Conservation (phyloP, 2,797 vertebrate species). For the Lagodon rhomboides region DNA sequence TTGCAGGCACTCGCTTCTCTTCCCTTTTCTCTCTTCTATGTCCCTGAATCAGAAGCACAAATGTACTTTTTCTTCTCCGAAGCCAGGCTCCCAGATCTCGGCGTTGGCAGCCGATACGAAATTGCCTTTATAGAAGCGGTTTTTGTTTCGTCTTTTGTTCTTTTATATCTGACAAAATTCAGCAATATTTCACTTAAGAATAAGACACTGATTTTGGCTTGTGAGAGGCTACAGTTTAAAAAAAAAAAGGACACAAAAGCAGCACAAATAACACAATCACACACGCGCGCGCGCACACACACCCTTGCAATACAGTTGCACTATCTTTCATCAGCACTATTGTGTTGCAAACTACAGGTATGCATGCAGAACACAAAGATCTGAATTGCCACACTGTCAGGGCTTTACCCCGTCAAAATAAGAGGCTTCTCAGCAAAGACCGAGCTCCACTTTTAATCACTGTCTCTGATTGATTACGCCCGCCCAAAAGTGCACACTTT, state of each 20-base stretch:
- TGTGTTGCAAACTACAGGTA: constrained; percentile 75
- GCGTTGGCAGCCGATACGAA: constrained; percentile 53
- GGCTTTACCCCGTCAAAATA: constrained; percentile 69
- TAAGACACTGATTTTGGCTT: constrained; percentile 24
- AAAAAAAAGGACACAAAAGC: constrained; percentile 27
- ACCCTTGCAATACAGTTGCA: constrained; percentile 59
- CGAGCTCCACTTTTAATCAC: constrained; percentile 76
- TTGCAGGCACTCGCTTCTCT: neutral
- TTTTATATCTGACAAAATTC: constrained; percentile 43
- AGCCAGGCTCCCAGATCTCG: constrained; percentile 49
- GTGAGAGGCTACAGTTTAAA: constrained; percentile 29
- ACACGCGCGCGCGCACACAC: constrained; percentile 16
- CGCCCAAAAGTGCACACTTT: constrained; percentile 76
- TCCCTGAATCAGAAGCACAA: constrained; percentile 39
- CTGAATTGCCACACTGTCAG: constrained; percentile 70
- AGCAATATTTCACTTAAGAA: constrained; percentile 22
- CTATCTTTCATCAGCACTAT: constrained; percentile 79
- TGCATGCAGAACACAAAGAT: constrained; percentile 67
- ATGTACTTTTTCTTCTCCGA: constrained; percentile 48
- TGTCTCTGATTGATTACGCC: constrained; percentile 78
- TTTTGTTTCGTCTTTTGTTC: constrained; percentile 32
- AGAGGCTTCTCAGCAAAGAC: constrained; percentile 76
- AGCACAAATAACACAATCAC: constrained; percentile 44
- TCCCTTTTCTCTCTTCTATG: constrained; percentile 37
- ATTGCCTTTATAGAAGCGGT: constrained; percentile 39